Conservation (phyloP, 2,888 invertebrate species). For the Conus canariensis region DNA sequence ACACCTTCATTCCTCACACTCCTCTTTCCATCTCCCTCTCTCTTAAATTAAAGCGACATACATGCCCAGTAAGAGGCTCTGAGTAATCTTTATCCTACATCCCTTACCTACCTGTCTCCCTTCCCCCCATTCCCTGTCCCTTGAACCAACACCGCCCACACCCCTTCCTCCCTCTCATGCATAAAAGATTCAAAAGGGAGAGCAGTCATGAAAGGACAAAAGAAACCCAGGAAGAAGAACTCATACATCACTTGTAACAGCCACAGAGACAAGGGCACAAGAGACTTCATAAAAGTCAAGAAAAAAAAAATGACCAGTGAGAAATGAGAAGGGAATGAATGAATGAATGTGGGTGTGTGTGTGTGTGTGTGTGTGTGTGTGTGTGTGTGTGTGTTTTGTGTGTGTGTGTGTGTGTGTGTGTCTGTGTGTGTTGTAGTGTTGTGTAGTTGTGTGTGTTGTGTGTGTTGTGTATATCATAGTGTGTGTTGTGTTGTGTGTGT, state of each 20-base stretch:
- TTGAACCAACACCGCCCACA: background rate
- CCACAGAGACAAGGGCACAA: background rate
- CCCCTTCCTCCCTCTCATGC: background rate
- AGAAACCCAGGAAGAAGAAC: background rate
- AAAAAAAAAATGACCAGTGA: too few species aligned
- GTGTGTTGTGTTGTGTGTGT: too few species aligned
- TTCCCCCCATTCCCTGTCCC: background rate
- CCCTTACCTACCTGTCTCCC: background rate
- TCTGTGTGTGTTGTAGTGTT: too few species aligned
- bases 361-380: constrained; percentile 2
- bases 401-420: too few species aligned
- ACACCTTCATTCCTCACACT: too few species aligned
- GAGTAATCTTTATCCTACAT: background rate
- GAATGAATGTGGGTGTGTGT: background rate
- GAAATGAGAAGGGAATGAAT: background rate
- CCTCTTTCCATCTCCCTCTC: too few species aligned
- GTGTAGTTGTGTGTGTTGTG: too few species aligned
- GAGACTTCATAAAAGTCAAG: background rate
- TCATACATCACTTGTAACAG: background rate
- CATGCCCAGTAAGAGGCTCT: too few species aligned
- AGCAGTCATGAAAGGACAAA: background rate
- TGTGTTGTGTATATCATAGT: too few species aligned
- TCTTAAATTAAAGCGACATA: too few species aligned
- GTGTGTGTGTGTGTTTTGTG: too few species aligned
- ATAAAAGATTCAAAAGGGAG: background rate